These are phyloP conservation scores for Cacatua alba DNA, from an alignment of 2,113 vertebrate genomes.

Conservation along the genomic window DNA sequence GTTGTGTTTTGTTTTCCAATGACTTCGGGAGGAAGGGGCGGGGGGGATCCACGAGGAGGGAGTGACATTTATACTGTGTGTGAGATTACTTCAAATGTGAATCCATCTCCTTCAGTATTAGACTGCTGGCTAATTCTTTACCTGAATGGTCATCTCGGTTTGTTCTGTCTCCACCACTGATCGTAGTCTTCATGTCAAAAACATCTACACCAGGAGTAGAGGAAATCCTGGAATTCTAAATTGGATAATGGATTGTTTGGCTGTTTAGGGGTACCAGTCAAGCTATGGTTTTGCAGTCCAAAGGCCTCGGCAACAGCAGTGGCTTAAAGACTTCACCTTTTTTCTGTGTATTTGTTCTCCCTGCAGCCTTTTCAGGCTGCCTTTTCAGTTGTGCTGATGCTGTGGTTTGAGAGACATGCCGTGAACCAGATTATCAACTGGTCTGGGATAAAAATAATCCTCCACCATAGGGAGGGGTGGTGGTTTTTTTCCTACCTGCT, in stretches of 20 bases:
- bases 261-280: neutral
- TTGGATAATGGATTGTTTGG: neutral
- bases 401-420: neutral
- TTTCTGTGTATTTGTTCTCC: neutral
- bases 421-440: neutral
- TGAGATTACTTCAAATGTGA: neutral
- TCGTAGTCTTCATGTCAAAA: constrained; percentile 9
- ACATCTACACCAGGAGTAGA: neutral
- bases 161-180: neutral
- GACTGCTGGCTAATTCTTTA: constrained; percentile 11
- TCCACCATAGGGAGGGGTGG: neutral
- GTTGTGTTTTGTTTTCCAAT: no score
- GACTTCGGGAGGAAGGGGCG: no score
- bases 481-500: neutral
- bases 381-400: neutral
- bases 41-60: neutral
- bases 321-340: neutral
- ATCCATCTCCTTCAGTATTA: neutral
- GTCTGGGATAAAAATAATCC: constrained; percentile 7
- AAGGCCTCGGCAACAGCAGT: neutral
- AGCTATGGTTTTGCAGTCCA: neutral
- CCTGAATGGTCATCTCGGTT: neutral
- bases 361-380: neutral
- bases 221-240: neutral
- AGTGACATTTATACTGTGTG: neutral